phyloP scores from a whole-genome alignment of 2,113 vertebrate genomes.

The Barbus barbus region DNA sequence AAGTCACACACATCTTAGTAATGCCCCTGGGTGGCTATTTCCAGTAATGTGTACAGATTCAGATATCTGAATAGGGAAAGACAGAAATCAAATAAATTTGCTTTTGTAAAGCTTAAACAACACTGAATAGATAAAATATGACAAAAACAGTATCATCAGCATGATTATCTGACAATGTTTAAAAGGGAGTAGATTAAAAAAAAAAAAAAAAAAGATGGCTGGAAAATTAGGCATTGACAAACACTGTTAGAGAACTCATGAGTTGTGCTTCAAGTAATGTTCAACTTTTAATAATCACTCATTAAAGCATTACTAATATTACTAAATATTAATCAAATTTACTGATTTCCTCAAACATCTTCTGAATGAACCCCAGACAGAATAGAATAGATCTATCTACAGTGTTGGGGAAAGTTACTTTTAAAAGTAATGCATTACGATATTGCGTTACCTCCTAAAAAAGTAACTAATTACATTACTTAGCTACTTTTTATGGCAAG shows the following conservation, averaged over 20 bases:
- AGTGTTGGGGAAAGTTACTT: too few relatives aligned
- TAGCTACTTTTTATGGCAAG: too few relatives aligned
- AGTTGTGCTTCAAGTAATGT: background rate
- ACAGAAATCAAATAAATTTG: background rate
- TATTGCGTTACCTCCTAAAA: too few relatives aligned
- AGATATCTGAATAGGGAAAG: background rate
- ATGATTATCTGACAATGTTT: background rate
- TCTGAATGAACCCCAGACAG: too few relatives aligned
- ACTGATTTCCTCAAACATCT: background rate
- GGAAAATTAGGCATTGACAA: background rate
- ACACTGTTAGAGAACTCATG: background rate
- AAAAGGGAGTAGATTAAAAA: background rate
- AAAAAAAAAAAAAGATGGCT: too few relatives aligned
- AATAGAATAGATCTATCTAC: too few relatives aligned
- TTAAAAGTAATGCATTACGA: too few relatives aligned
- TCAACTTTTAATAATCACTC: background rate
- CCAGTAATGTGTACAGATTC: background rate
- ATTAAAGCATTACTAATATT: background rate
- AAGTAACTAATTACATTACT: too few relatives aligned
- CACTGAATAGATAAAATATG: background rate
- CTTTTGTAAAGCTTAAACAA: background rate
- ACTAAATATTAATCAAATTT: background rate
- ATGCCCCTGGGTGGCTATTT: conserved; percentile 5
- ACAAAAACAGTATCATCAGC: background rate
- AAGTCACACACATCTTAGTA: conserved; percentile 18